Percentiles rank a stretch among this genome's conserved stretches.
These are phyloP conservation scores for Andrena flavipes DNA, from an alignment of 2,888 invertebrate genomes.

Conservation along the genomic window DNA sequence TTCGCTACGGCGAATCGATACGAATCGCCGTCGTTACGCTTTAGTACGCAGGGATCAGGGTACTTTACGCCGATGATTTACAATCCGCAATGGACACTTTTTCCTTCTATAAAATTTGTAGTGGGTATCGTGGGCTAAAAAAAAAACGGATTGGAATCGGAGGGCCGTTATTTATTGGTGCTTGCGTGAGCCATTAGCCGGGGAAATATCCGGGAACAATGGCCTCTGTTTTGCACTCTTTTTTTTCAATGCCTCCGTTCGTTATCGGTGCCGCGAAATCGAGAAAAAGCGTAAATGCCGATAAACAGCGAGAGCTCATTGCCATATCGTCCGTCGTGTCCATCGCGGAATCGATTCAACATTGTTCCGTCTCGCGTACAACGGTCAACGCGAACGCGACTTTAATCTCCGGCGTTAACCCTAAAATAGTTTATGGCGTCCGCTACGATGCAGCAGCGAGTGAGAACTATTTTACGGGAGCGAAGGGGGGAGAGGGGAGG, in stretches of 20 bases:
- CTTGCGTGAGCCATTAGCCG: slow-evolving; percentile 40
- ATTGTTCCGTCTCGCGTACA: slow-evolving; percentile 19
- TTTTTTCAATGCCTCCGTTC: slow-evolving; percentile 29
- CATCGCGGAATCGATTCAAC: slow-evolving; percentile 37
- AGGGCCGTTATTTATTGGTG: slow-evolving; percentile 41
- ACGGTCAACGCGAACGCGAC: slow-evolving; percentile 38
- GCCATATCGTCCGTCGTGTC: slow-evolving; percentile 28
- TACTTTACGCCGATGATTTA: slow-evolving; percentile 16
- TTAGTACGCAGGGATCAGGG: neutral
- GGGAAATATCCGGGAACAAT: slow-evolving; percentile 57
- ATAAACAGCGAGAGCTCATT: slow-evolving; percentile 52
- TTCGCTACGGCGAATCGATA: neutral
- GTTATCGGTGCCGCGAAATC: slow-evolving; percentile 33
- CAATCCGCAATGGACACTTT: neutral
- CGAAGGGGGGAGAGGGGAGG: neutral
- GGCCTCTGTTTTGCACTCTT: neutral
- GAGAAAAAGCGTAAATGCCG: slow-evolving; percentile 43
- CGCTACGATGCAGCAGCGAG: slow-evolving; percentile 2
- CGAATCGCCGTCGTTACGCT: neutral
- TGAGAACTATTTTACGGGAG: slow-evolving; percentile 5
- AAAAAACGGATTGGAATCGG: slow-evolving; percentile 39
- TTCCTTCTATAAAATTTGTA: slow-evolving; percentile 28
- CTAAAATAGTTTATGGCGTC: slow-evolving; percentile 20
- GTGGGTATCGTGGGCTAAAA: slow-evolving; percentile 3
- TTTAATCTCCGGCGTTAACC: slow-evolving; percentile 42